phyloP scores from a whole-genome alignment of 2,888 invertebrate genomes.

The Polyploca ridens region DNA sequence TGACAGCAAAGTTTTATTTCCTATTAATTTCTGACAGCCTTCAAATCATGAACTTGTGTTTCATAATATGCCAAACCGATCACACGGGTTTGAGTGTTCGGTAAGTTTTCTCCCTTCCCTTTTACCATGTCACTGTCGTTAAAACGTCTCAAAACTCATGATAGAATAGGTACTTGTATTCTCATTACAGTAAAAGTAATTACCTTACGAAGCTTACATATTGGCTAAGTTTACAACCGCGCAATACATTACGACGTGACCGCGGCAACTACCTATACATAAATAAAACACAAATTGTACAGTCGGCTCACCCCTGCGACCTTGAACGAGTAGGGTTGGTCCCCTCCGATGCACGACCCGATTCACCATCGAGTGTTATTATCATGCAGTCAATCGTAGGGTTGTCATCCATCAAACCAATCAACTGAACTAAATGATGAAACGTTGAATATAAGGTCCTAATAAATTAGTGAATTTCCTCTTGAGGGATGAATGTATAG shows the following conservation, averaged over 20 bases:
- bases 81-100: too few relatives aligned
- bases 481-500: too few relatives aligned
- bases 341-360: slow-evolving; percentile 52
- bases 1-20: too few relatives aligned
- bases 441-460: slow-evolving; percentile 6
- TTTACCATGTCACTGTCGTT: not conserved
- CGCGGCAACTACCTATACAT: slow-evolving; percentile 13
- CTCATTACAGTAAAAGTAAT: slow-evolving; percentile 1
- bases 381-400: slow-evolving; percentile 34
- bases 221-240: slow-evolving; percentile 3
- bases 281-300: slow-evolving; percentile 18
- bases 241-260: slow-evolving; percentile 12
- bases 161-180: not conserved
- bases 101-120: too few relatives aligned
- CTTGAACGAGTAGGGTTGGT: slow-evolving; percentile 67
- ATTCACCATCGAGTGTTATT: slow-evolving; percentile 44
- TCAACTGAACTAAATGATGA: not conserved
- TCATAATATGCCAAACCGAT: not conserved
- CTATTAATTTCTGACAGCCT: not conserved
- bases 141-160: not conserved
- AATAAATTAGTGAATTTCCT: too few relatives aligned
- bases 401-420: slow-evolving; percentile 28
- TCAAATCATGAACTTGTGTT: not conserved
- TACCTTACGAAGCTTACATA: not conserved
- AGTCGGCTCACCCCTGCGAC: slow-evolving; percentile 62